These are phyloP conservation scores for Antechinus stuartii DNA, from an alignment of 2,113 vertebrate genomes.

Conservation along the genomic window DNA sequence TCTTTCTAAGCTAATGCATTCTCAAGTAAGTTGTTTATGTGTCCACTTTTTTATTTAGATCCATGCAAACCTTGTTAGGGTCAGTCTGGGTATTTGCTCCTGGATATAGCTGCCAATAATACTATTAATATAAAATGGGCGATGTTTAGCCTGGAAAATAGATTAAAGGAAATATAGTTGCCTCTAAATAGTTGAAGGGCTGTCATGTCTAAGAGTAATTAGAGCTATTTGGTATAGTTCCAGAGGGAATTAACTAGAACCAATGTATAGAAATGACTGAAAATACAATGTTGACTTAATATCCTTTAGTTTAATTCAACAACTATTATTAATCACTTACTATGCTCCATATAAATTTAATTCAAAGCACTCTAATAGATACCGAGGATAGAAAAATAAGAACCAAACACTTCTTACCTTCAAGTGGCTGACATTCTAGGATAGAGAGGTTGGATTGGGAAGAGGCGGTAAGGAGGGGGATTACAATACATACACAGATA, in stretches of 20 bases:
- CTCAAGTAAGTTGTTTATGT: not conserved
- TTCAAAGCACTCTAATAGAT: not conserved
- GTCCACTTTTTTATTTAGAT: not conserved
- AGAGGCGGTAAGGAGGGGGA: not conserved
- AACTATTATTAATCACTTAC: not conserved
- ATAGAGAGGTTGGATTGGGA: not conserved
- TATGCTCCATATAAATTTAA: not conserved
- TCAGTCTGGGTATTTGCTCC: not conserved
- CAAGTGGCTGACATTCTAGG: not conserved
- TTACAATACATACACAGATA: not conserved
- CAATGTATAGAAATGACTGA: not conserved
- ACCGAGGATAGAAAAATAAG: not conserved
- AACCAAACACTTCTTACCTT: not conserved
- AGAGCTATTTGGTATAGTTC: not conserved
- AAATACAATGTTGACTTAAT: not conserved
- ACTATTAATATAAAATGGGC: not conserved
- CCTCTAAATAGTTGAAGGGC: not conserved
- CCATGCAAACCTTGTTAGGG: not conserved
- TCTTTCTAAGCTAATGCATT: not conserved
- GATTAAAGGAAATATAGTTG: not conserved
- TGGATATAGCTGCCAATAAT: not conserved
- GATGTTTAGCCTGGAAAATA: not conserved
- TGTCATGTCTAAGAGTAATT: not conserved
- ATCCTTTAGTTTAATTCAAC: not conserved
- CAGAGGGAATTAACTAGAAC: not conserved